phyloP scores from a whole-genome alignment of 1,140 invertebrate species.

The Cydia splendana region DNA sequence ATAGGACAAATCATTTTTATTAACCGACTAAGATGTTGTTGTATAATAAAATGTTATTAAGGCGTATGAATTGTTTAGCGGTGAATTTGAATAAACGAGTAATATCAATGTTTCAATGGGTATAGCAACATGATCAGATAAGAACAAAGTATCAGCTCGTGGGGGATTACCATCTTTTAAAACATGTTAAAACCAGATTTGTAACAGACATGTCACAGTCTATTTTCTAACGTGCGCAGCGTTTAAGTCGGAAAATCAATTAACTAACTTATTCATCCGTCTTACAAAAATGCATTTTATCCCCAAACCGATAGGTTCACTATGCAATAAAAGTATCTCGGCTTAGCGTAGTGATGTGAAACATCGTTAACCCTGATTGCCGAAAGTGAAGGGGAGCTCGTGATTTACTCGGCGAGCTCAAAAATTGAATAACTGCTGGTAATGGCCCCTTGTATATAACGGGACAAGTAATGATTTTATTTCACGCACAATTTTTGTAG shows the following conservation, averaged over 20 bases:
- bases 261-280: neutral
- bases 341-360: constrained; percentile 32
- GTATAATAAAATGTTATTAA: neutral
- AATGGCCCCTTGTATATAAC: constrained; percentile 26
- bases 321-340: neutral
- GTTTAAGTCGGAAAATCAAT: constrained; percentile 15
- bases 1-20: neutral
- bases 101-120: too few relatives aligned
- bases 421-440: constrained; percentile 33
- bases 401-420: constrained; percentile 13
- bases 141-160: too few relatives aligned
- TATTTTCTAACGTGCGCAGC: constrained; percentile 7
- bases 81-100: neutral
- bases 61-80: neutral
- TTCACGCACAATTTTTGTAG: constrained; percentile 30
- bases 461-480: constrained; percentile 31
- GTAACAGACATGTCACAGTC: constrained; percentile 8
- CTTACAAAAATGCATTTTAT: constrained; percentile 29
- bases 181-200: neutral
- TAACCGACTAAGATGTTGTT: neutral
- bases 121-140: too few relatives aligned
- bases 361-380: constrained; percentile 35
- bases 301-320: neutral
- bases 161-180: neutral
- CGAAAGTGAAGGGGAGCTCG: constrained; percentile 33